phyloP scores from a whole-genome alignment of 1,140 invertebrate genomes.

The Metopolophium dirhodum region DNA sequence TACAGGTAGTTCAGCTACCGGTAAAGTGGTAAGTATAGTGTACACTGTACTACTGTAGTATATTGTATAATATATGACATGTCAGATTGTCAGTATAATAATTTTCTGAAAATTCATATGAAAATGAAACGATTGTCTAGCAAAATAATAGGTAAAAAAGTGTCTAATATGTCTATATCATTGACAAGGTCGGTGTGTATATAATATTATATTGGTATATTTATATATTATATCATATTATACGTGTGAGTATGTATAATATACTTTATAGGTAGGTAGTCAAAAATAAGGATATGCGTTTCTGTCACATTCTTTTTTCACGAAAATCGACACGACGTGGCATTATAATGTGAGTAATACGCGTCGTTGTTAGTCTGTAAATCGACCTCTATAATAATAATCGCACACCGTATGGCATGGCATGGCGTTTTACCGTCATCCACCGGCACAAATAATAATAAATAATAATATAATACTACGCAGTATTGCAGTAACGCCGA shows the following conservation, averaged over 20 bases:
- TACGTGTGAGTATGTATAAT: background rate
- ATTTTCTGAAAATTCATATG: background rate
- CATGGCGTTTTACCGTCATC: constrained; percentile 3
- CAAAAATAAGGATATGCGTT: background rate
- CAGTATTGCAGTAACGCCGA: background rate
- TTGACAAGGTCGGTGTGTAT: background rate
- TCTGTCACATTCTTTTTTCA: background rate
- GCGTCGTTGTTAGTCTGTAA: background rate
- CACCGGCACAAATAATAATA: background rate
- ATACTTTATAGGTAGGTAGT: background rate
- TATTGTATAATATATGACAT: background rate
- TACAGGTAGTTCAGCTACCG: background rate
- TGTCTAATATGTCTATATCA: background rate
- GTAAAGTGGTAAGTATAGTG: background rate
- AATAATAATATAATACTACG: constrained; percentile 2
- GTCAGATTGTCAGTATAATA: background rate
- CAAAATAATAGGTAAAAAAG: background rate
- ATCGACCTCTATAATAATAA: background rate
- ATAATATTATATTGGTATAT: background rate
- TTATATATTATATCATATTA: background rate
- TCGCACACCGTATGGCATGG: background rate
- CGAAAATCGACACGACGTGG: background rate
- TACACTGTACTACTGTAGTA: too few species aligned
- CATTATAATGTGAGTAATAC: background rate
- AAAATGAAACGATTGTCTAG: background rate